Percentiles rank a stretch among this genome's conserved stretches.
Evolutionary conservation across 2,888 invertebrate species (phyloP).

Genomic region (Griposia aprilina): DNA sequence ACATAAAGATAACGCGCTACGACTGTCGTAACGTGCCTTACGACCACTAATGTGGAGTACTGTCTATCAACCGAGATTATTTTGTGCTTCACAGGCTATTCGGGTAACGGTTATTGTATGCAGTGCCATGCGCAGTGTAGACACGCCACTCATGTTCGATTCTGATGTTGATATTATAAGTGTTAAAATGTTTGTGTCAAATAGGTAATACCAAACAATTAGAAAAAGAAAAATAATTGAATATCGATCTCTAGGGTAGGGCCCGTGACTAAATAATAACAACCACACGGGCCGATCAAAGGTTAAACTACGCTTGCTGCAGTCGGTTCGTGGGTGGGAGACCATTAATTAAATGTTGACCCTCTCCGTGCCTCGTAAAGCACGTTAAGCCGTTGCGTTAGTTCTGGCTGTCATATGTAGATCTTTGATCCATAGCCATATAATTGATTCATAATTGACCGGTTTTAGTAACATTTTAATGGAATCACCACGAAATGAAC

Average conservation of each 20-base stretch:
- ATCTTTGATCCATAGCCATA: too few relatives aligned
- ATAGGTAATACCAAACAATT: not conserved
- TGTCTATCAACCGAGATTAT: constrained; percentile 9
- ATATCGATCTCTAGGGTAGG: too few relatives aligned
- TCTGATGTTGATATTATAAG: not conserved
- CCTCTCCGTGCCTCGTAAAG: too few relatives aligned
- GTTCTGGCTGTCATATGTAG: too few relatives aligned
- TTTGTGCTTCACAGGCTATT: not conserved
- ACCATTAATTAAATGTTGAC: too few relatives aligned
- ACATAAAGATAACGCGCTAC: constrained; percentile 36
- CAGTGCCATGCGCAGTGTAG: not conserved
- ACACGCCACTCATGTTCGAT: not conserved
- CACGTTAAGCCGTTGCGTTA: too few relatives aligned
- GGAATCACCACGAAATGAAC: too few relatives aligned
- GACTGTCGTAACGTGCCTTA: not conserved
- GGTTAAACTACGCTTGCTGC: not conserved
- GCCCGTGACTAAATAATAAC: too few relatives aligned
- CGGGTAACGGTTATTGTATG: not conserved
- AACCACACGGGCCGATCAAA: not conserved
- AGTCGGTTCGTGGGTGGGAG: not conserved
- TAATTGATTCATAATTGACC: too few relatives aligned
- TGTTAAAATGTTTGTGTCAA: not conserved
- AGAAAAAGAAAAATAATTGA: too few relatives aligned
- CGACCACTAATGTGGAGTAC: not conserved
- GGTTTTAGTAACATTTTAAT: too few relatives aligned